phyloP scores from a whole-genome alignment of 2,888 invertebrate species.

The Melikaiella ostensackeni region DNA sequence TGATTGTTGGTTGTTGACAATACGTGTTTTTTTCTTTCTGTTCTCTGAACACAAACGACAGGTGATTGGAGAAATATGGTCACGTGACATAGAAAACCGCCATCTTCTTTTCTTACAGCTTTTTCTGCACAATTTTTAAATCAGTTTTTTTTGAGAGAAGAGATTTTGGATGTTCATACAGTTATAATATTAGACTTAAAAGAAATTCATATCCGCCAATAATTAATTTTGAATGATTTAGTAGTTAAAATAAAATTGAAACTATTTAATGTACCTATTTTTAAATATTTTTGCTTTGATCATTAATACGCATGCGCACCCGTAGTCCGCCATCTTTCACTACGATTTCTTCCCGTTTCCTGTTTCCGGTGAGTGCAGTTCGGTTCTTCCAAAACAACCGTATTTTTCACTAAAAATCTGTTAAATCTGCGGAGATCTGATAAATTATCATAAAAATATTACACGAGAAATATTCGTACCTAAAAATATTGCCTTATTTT shows the following conservation, averaged over 20 bases:
- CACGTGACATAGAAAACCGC: not conserved
- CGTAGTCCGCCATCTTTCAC: not conserved
- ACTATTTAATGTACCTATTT: not conserved
- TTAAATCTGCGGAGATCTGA: conserved; percentile 9
- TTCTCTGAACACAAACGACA: not conserved
- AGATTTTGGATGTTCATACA: not conserved
- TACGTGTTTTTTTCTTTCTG: not conserved
- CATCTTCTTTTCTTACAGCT: not conserved
- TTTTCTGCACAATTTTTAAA: not conserved
- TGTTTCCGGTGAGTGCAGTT: conserved; percentile 30
- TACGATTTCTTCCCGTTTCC: conserved; percentile 17
- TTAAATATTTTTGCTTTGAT: not conserved
- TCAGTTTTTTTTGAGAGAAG: not conserved
- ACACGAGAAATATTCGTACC: not conserved
- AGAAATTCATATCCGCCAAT: not conserved
- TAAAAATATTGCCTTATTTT: conserved; percentile 7
- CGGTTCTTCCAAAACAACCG: not conserved
- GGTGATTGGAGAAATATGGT: not conserved
- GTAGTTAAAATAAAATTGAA: not conserved
- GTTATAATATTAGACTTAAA: not conserved
- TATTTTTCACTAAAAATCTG: conserved; percentile 12
- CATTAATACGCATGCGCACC: not conserved
- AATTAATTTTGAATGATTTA: not conserved
- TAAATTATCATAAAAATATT: conserved; percentile 13
- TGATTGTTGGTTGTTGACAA: not conserved